Evolutionary conservation across 1,140 invertebrate species (phyloP), one percentile per base, ranked within the genome.

Genomic region (Cheumatopsyche charites): DNA sequence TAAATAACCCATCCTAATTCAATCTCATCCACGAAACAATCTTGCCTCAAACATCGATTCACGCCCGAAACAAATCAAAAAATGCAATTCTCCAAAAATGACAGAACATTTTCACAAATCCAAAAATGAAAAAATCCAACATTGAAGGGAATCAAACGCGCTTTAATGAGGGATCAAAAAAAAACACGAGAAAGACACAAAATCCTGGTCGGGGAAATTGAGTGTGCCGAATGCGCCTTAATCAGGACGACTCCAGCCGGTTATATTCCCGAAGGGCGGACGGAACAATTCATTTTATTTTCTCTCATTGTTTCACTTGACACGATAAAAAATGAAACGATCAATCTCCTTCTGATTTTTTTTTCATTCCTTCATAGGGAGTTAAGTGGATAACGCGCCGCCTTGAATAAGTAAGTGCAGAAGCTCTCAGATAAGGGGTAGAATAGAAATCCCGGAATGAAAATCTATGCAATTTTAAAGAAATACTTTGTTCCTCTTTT

Each of bases 281-380:
- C 41, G 67, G 62, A 72, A 72, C 73, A 70, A 75, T 75, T 72
- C 73, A 72, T 75, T 75, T 73, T 72, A 73, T 75, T 73, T 75
- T 71, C 67, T 75, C 71, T 73, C 71, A 75, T 75, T 73, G 74
- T 75, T 70, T 75, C 67, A 63, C 71, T 70, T 75, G 74, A 75
- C 74, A 70, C 71, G 68, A 75, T 72, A 75, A 75, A 75, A 75
- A 73, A 73, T 75, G 62, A 75, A 75, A 73, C 71, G 63, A 75
- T 75, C 74, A 73, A 75, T 75, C 74, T 75, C 71, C 67, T 43
- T 75, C 74, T 72, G 67, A 72, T 72, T 72, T 75, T 68, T 75
- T 75, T 61, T 70, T 75, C 68, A 62, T 70, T 72, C 47, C 52
- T 73, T 75, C 71, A 73, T 75, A 75, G 70, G 71, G 71, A 75